Evolutionary conservation across 2,888 invertebrate species (phyloP).

Genomic region (Lithophane leautieri): DNA sequence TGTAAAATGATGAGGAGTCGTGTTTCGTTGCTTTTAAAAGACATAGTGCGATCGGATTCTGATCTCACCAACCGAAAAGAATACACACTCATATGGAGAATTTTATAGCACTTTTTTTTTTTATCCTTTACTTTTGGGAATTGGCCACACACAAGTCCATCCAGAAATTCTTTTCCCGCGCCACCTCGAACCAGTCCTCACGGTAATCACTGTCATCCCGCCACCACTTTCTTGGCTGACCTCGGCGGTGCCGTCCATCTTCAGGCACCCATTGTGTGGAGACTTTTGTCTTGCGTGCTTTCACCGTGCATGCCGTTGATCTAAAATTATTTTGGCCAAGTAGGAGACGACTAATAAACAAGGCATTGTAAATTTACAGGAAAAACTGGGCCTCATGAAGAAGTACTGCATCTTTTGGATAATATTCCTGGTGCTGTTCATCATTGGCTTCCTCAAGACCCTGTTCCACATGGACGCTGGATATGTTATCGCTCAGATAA

Average conservation of each 20-base stretch:
- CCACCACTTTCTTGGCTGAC: neutral
- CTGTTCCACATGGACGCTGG: constrained; percentile 86
- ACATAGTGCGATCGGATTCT: neutral
- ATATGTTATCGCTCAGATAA: constrained; percentile 82
- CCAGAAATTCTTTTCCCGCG: neutral
- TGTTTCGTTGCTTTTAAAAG: neutral
- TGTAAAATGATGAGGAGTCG: too few species aligned
- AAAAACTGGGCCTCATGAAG: constrained; percentile 82
- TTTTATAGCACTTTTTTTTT: neutral
- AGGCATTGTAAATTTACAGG: constrained; percentile 73
- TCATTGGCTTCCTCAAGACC: constrained; percentile 86
- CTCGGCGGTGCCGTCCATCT: neutral
- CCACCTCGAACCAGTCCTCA: neutral
- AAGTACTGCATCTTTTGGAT: constrained; percentile 89
- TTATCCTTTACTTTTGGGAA: neutral
- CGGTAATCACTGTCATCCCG: neutral
- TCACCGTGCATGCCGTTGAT: neutral
- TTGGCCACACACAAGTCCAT: neutral
- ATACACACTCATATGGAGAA: neutral
- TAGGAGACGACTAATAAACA: neutral
- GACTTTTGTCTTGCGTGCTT: neutral
- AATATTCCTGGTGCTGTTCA: constrained; percentile 84
- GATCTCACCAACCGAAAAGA: neutral
- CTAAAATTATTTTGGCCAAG: neutral
- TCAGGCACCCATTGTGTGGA: neutral